These are phyloP conservation scores for Trichopria drosophilae DNA, from an alignment of 2,888 invertebrate species.

Conservation along the genomic window DNA sequence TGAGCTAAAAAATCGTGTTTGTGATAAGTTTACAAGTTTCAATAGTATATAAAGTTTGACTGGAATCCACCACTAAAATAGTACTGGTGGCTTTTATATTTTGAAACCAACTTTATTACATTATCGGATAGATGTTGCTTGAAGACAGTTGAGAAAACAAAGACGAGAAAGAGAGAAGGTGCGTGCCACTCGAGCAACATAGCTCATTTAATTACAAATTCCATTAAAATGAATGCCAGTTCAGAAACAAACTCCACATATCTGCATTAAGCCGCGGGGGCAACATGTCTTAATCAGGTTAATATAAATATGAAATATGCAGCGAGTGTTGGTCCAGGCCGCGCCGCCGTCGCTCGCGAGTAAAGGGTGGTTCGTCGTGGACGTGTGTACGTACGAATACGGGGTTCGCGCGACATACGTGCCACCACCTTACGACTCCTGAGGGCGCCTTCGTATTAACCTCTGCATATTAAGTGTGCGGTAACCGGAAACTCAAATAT, in stretches of 20 bases:
- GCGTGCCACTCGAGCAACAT: slow-evolving; percentile 36
- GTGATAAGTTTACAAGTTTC: too few relatives aligned
- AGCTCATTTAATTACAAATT: slow-evolving; percentile 58
- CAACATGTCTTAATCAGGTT: slow-evolving; percentile 59
- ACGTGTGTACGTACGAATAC: too few relatives aligned
- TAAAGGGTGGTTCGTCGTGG: slow-evolving; percentile 48
- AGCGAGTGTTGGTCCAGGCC: slow-evolving; percentile 43
- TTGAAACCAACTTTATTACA: too few relatives aligned
- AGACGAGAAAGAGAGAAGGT: slow-evolving; percentile 16
- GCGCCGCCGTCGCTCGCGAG: slow-evolving; percentile 35
- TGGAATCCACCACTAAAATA: too few relatives aligned
- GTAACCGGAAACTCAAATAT: slow-evolving; percentile 57
- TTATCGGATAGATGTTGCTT: too few relatives aligned
- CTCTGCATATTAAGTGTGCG: slow-evolving; percentile 43
- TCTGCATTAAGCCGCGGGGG: slow-evolving; percentile 55
- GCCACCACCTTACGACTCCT: slow-evolving; percentile 57
- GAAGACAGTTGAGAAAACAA: too few relatives aligned
- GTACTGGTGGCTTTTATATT: too few relatives aligned
- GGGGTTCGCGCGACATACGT: slow-evolving; percentile 45
- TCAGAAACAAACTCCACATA: slow-evolving; percentile 59
- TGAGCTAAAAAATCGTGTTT: too few relatives aligned
- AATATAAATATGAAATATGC: slow-evolving; percentile 60
- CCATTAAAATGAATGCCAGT: slow-evolving; percentile 59
- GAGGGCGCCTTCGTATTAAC: slow-evolving; percentile 57
- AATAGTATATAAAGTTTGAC: too few relatives aligned